These are phyloP conservation scores for Mycalesis mineus DNA, from an alignment of 2,888 invertebrate species.

Conservation along the genomic window DNA sequence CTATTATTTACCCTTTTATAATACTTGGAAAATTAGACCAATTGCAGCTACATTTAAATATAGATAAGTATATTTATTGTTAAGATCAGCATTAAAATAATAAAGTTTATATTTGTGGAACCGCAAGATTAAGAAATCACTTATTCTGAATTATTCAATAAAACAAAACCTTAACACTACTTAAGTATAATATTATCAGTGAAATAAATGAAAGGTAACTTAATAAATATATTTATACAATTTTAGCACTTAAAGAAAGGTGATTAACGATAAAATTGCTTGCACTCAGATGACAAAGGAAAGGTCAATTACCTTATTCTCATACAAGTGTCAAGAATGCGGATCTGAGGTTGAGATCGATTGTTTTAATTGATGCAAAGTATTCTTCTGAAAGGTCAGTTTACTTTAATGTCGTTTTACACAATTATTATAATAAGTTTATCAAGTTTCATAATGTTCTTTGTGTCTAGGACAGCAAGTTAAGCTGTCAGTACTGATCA, in stretches of 20 bases:
- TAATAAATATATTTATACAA: neutral
- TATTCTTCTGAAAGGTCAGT: constrained; percentile 9
- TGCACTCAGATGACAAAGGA: constrained; percentile 23
- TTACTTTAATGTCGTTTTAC: constrained; percentile 2
- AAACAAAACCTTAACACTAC: neutral
- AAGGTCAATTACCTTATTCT: constrained; percentile 29
- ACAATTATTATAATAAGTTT: neutral
- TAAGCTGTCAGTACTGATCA: no score
- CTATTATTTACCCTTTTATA: no score
- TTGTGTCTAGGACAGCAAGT: neutral
- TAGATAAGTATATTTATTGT: no score
- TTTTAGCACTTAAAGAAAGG: constrained; percentile 6
- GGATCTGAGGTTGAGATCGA: constrained; percentile 50
- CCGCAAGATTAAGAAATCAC: neutral
- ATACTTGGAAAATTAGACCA: no score
- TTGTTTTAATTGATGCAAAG: constrained; percentile 51
- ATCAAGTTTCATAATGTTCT: neutral
- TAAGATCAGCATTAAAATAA: neutral
- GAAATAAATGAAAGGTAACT: neutral
- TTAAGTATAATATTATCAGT: neutral
- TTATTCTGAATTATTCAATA: neutral
- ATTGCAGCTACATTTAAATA: no score
- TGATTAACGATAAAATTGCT: constrained; percentile 1
- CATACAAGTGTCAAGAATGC: constrained; percentile 44
- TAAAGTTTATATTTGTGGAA: neutral